phyloP scores from a whole-genome alignment of 2,113 vertebrate genomes.

The Callorhinus ursinus region DNA sequence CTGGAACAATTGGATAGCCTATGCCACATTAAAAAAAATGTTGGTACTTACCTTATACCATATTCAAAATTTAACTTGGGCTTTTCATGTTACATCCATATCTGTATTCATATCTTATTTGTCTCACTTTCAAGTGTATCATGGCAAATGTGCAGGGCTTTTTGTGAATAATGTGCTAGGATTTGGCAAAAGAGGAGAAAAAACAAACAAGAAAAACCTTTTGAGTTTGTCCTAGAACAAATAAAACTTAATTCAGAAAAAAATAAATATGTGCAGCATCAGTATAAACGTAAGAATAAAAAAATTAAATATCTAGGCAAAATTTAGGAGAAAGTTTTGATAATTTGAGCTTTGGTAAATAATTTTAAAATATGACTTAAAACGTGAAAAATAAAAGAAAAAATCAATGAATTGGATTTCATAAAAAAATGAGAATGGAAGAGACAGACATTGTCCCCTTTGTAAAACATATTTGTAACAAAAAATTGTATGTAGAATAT shows the following conservation, averaged over 20 bases:
- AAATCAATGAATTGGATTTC: not conserved
- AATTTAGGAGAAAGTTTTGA: not conserved
- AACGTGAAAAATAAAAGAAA: not conserved
- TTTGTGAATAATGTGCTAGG: conserved; percentile 95
- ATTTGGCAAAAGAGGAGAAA: conserved; percentile 93
- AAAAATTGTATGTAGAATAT: not conserved
- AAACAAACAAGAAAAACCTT: conserved; percentile 82
- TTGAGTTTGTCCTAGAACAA: conserved; percentile 96
- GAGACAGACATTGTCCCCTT: not conserved
- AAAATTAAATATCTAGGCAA: not conserved
- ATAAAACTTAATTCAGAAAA: conserved; percentile 77
- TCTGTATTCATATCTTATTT: conserved; percentile 96
- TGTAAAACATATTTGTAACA: not conserved
- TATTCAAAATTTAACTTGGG: not conserved
- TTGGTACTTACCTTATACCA: rapidly evolving
- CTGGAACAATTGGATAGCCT: not conserved
- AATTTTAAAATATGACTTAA: not conserved
- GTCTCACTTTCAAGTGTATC: conserved; percentile 91
- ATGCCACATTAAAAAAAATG: not conserved
- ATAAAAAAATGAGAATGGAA: not conserved
- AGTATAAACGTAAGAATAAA: not conserved
- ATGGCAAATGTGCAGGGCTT: conserved; percentile 95
- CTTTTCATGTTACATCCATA: conserved; percentile 92
- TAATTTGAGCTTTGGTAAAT: not conserved
- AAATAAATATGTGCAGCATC: not conserved